Evolutionary conservation across 2,113 vertebrate genomes (phyloP), one percentile per base, ranked within the genome.

Genomic region (Phoenicopterus ruber): DNA sequence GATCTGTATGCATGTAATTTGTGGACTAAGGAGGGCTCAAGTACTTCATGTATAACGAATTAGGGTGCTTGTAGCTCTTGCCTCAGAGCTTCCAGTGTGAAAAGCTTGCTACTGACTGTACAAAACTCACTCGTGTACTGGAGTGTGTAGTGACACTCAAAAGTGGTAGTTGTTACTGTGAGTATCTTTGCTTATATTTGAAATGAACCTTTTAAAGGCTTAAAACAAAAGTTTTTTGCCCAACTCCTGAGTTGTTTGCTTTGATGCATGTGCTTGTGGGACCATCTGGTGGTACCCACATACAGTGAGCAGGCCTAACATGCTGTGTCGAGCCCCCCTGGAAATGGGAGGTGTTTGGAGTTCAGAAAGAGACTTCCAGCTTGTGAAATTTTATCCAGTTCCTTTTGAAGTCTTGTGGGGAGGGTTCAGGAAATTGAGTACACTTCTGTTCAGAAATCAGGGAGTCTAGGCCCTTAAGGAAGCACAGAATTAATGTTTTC

Each of bases 281-380:
- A 66, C n/a, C 4, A 25, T 54, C 54, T 73, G 31, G 36, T 0
- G 0, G 19, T 57, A 40, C n/a, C 18, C 21, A 29, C 17, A 9
- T 9, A 22, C 4, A 29, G 28, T 21, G 20, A 59, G n/a, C 10
- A 17, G 20, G 42, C 25, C 17, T 84, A 6, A 77, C 14, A 2
- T 34, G 36, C 66, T 81, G 11, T 61, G 13, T 25, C 1, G 1
- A 74, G 28, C 6, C 4, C 10, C 17, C 9, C 10, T 36, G 17
- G 50, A 79, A 77, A 47, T 0, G 0, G 36, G 34, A 42, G 69
- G 10, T 50, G 9, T 72, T 72, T 46, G 25, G 32, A 26, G 25
- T 81, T 86, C 32, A 87, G 76, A 78, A 63, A 28, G 55, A 44
- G 18, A 29, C 59, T 83, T 36, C 17, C 25, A 32, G 54, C 50